These are phyloP conservation scores for Dascyllus trimaculatus DNA, from an alignment of 2,113 vertebrate species.

Conservation along the genomic window DNA sequence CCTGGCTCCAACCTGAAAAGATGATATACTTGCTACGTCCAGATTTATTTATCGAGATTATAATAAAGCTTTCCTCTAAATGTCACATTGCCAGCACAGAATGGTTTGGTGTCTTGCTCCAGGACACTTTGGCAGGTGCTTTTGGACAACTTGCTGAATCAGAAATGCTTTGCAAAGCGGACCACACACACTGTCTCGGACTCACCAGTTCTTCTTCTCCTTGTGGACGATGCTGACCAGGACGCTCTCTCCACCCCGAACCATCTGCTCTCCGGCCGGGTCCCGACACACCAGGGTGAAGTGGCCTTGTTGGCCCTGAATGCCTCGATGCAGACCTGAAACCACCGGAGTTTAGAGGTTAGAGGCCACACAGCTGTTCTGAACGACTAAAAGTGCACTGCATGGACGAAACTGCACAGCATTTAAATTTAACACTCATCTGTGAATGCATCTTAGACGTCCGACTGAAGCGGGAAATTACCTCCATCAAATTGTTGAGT, in stretches of 20 bases:
- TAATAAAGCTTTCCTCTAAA: no score
- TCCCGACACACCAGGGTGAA: conserved; percentile 91
- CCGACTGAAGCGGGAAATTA: no score
- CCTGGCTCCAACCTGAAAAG: no score
- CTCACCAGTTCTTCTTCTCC: conserved; percentile 89
- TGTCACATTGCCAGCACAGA: no score
- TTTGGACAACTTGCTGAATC: neutral
- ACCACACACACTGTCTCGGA: accelerated
- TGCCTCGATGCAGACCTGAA: conserved; percentile 83
- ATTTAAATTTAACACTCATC: no score
- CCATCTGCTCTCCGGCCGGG: conserved; percentile 82
- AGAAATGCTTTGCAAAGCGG: neutral
- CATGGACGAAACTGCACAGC: neutral
- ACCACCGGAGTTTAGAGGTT: neutral
- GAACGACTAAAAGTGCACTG: neutral
- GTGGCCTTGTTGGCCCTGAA: conserved; percentile 82
- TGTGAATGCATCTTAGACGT: no score
- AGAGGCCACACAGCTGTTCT: neutral
- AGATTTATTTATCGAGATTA: no score
- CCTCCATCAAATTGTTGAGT: no score
- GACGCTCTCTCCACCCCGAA: conserved; percentile 87
- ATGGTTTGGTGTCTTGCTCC: neutral
- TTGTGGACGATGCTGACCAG: conserved; percentile 87
- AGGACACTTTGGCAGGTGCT: neutral
- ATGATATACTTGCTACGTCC: no score